These are phyloP conservation scores for Cassiopea xamachana DNA, from an alignment of 30 jellyfish, hydroid and myxozoan genomes.

Conservation along the genomic window DNA sequence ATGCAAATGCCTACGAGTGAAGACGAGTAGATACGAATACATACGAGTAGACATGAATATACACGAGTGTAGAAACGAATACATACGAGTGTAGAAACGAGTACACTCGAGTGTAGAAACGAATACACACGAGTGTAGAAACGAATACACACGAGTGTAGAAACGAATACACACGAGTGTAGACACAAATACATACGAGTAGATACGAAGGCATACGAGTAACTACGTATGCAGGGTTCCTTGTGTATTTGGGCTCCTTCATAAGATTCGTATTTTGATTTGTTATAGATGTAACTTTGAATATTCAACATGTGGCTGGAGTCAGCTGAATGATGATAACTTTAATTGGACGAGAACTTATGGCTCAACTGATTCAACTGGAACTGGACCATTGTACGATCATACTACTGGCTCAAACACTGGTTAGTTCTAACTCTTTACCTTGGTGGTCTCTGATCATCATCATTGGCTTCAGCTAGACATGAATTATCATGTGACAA, in stretches of 20 bases:
- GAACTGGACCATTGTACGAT: conserved; percentile 98
- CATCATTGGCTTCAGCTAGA: not conserved
- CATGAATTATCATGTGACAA: too few relatives aligned
- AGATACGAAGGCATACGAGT: not conserved
- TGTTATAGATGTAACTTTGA: conserved; percentile 89
- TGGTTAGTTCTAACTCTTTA: conserved; percentile 48
- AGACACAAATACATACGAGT: too few relatives aligned
- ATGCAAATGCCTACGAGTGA: too few relatives aligned
- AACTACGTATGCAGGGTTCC: not conserved
- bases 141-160: too few relatives aligned
- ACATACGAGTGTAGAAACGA: too few relatives aligned
- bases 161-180: too few relatives aligned
- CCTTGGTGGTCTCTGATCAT: not conserved
- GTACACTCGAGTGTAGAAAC: too few relatives aligned
- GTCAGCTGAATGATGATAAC: conserved; percentile 92
- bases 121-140: too few relatives aligned
- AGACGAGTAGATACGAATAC: too few relatives aligned
- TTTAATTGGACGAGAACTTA: conserved; percentile 91
- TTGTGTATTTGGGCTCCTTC: too few relatives aligned
- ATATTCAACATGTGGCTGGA: conserved; percentile 83
- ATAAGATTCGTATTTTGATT: not conserved
- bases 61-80: too few relatives aligned
- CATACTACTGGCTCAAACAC: conserved; percentile 98
- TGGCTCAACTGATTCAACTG: conserved; percentile 91
- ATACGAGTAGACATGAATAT: too few relatives aligned